Conservation (phyloP, 2,113 vertebrate genomes). For the Microtus ochrogaster region DNA sequence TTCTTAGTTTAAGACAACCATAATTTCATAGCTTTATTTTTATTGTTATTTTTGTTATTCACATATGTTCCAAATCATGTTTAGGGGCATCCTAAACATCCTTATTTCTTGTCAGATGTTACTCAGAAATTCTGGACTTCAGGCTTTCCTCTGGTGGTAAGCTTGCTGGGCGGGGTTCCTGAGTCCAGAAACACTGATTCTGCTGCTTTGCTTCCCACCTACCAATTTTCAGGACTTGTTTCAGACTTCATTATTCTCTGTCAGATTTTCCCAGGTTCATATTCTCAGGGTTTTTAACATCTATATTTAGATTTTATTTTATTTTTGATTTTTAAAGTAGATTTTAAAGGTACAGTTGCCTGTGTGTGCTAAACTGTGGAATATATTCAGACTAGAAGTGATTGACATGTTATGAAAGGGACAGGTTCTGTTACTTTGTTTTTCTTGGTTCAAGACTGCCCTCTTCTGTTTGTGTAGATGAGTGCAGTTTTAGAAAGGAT, state of each 20-base stretch:
- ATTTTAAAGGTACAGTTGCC: not conserved
- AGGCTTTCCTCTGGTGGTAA: not conserved
- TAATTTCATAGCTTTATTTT: not conserved
- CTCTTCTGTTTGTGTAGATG: constrained; percentile 42
- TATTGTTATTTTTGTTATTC: not conserved
- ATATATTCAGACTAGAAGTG: not conserved
- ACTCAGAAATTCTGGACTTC: not conserved
- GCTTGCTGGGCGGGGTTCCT: not conserved
- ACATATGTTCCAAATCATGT: not conserved
- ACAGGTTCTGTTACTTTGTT: not conserved
- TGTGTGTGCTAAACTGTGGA: not conserved
- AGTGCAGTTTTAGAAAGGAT: not conserved
- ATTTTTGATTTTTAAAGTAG: not conserved
- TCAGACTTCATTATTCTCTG: not conserved
- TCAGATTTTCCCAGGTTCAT: not conserved
- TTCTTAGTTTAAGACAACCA: not conserved
- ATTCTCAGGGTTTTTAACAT: not conserved
- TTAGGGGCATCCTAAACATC: not conserved
- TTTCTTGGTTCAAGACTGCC: constrained; percentile 12
- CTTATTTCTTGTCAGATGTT: not conserved
- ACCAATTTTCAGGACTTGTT: not conserved
- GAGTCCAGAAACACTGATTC: not conserved
- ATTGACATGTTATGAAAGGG: not conserved
- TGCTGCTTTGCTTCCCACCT: not conserved
- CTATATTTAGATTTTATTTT: not conserved